Percentiles rank a stretch among this genome's conserved stretches.
Conservation (phyloP, 2,113 vertebrate species). For the Myiagra hebetior region DNA sequence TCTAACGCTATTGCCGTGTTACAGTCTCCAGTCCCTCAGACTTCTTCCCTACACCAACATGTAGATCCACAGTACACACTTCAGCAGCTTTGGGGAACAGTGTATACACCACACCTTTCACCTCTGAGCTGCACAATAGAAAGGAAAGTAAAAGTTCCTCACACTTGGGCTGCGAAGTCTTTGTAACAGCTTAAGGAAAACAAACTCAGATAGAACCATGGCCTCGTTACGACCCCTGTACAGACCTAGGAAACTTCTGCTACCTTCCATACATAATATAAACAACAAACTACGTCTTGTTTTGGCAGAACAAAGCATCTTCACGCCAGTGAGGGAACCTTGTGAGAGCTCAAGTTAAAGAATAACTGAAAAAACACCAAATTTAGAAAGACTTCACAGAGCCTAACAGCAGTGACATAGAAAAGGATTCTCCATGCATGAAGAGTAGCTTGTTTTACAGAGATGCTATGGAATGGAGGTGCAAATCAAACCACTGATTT, state of each 20-base stretch:
- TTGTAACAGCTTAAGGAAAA: background rate
- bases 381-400: background rate
- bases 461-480: background rate
- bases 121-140: background rate
- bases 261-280: background rate
- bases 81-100: background rate
- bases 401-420: background rate
- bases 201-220: background rate
- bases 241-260: background rate
- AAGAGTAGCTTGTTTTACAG: background rate
- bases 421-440: background rate
- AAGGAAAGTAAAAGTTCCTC: background rate
- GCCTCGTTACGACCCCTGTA: rapidly evolving
- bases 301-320: background rate
- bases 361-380: background rate
- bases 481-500: background rate
- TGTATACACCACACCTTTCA: background rate
- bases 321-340: rapidly evolving
- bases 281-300: background rate
- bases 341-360: background rate
- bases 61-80: background rate
- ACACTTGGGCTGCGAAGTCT: background rate
- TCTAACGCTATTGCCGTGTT: background rate
- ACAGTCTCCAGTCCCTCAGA: background rate
- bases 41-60: background rate